Evolutionary conservation across 2,888 invertebrate genomes (phyloP).

Genomic region (Mechanitis mazaeus): DNA sequence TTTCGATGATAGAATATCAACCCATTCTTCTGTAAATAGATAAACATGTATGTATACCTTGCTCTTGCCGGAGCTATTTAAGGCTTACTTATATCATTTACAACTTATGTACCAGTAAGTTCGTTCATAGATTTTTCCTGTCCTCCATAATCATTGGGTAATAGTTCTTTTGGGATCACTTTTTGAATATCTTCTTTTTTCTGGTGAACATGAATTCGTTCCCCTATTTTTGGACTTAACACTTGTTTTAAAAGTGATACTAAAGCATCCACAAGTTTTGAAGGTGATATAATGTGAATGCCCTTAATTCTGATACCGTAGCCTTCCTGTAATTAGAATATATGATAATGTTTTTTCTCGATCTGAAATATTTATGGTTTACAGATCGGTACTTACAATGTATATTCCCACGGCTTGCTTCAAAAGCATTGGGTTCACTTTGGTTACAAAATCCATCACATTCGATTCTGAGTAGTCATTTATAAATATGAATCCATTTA

Average conservation of each 20-base stretch:
- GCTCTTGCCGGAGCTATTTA: too few relatives aligned
- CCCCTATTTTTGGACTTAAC: slow-evolving; percentile 41
- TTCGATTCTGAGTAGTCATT: slow-evolving; percentile 36
- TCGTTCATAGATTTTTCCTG: slow-evolving; percentile 13
- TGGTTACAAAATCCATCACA: slow-evolving; percentile 34
- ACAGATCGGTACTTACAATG: slow-evolving; percentile 35
- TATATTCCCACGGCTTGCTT: slow-evolving; percentile 36
- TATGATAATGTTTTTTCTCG: slow-evolving; percentile 6
- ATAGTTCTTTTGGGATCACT: slow-evolving; percentile 34
- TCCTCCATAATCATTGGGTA: slow-evolving; percentile 44
- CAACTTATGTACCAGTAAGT: slow-evolving; percentile 22
- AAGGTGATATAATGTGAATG: slow-evolving; percentile 43
- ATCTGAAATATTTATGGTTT: neutral
- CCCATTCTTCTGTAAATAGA: slow-evolving; percentile 32
- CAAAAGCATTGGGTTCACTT: slow-evolving; percentile 36
- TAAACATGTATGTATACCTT: too few relatives aligned
- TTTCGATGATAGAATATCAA: slow-evolving; percentile 32
- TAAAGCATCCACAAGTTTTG: slow-evolving; percentile 41
- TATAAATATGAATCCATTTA: slow-evolving; percentile 31
- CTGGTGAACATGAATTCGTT: slow-evolving; percentile 42
- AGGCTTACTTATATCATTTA: too few relatives aligned
- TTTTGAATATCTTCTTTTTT: slow-evolving; percentile 37
- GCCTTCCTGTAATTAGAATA: slow-evolving; percentile 36
- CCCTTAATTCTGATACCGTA: slow-evolving; percentile 44
- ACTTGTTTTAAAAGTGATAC: slow-evolving; percentile 41